phyloP scores from a whole-genome alignment of 2,888 invertebrate genomes.

The Morpho helenor region DNA sequence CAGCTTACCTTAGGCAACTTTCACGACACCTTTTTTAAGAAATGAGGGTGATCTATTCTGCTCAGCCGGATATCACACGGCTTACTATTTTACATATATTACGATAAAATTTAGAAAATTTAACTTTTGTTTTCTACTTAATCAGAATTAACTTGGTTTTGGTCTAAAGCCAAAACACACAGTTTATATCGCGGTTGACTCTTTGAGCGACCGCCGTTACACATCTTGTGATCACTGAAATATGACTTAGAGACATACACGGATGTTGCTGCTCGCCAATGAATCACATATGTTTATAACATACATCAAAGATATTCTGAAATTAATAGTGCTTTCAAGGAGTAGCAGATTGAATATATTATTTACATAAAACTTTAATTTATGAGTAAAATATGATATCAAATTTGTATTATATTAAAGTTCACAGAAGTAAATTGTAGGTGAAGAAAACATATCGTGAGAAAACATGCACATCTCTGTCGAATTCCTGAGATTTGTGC shows the following conservation, averaged over 20 bases:
- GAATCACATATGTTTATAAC: slow-evolving; percentile 15
- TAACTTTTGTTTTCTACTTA: not conserved
- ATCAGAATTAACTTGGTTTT: not conserved
- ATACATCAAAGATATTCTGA: slow-evolving; percentile 21
- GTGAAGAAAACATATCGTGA: no score
- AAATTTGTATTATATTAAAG: not conserved
- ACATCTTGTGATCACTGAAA: slow-evolving; percentile 6
- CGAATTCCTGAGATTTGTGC: no score
- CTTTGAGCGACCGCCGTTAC: slow-evolving; percentile 1
- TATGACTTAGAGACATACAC: slow-evolving; percentile 13
- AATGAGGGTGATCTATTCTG: no score
- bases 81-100: no score
- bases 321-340: slow-evolving; percentile 20
- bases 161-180: not conserved
- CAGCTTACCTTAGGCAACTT: no score
- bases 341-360: slow-evolving; percentile 5
- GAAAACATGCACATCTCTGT: no score
- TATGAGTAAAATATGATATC: not conserved
- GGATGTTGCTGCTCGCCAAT: slow-evolving; percentile 18
- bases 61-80: no score
- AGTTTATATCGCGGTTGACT: not conserved
- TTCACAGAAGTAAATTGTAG: not conserved
- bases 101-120: no score
- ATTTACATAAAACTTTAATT: slow-evolving; percentile 2
- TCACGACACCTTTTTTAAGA: no score